phyloP scores from a whole-genome alignment of 1,140 invertebrate species.

The Palaemon carinicauda region DNA sequence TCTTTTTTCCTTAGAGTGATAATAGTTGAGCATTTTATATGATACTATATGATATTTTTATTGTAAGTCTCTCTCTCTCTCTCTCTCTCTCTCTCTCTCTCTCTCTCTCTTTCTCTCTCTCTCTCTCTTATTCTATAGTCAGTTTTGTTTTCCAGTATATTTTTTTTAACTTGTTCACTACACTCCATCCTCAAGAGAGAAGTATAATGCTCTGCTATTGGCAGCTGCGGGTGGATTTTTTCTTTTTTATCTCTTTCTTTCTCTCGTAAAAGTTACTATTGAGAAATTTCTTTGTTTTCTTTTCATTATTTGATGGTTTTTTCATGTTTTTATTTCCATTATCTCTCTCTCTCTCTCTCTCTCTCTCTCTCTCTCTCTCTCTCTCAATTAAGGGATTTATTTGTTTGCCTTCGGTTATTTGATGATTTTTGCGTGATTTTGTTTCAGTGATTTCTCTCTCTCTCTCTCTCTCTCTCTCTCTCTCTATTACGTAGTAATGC shows the following conservation, averaged over 20 bases:
- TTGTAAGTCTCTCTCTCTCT: neutral
- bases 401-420: no score
- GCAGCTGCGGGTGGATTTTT: neutral
- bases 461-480: neutral
- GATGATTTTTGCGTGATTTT: no score
- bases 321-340: neutral
- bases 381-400: no score
- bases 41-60: no score
- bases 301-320: neutral
- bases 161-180: neutral
- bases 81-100: slow-evolving; percentile 18
- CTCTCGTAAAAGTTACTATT: neutral
- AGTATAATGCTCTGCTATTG: neutral
- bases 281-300: neutral
- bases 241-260: neutral
- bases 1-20: no score
- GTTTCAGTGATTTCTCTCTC: no score
- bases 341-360: neutral
- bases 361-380: neutral
- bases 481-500: no score
- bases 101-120: slow-evolving; percentile 17
- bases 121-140: neutral
- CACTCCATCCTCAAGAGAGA: no score
- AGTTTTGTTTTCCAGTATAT: neutral
- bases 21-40: no score